These are phyloP conservation scores for Lepidocyrtoides sp. DNA, from an alignment of 2,888 invertebrate genomes.

Conservation along the genomic window DNA sequence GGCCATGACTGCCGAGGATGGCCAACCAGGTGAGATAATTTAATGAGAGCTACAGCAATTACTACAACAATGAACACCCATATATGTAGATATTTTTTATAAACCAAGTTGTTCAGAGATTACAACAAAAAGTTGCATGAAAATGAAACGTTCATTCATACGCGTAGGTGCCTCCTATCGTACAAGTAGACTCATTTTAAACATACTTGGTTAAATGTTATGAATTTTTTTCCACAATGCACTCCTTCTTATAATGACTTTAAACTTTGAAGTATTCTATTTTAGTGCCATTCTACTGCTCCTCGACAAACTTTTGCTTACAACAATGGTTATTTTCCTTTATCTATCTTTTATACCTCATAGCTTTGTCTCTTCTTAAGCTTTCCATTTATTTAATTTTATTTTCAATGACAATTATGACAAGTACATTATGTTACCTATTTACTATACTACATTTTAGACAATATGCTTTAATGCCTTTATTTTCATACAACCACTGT, in stretches of 20 bases:
- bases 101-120: background rate
- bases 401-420: background rate
- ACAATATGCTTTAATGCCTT: background rate
- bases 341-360: background rate
- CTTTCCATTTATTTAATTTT: background rate
- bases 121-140: slow-evolving; percentile 15
- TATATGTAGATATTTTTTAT: slow-evolving; percentile 12
- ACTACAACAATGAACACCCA: background rate
- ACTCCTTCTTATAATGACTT: background rate
- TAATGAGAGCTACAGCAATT: slow-evolving; percentile 55
- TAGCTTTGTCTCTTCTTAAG: background rate
- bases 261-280: background rate
- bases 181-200: background rate
- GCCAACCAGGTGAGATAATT: slow-evolving; percentile 85
- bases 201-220: background rate
- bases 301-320: slow-evolving; percentile 7
- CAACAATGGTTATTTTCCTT: background rate
- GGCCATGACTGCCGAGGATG: slow-evolving; percentile 92
- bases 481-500: background rate
- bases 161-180: background rate
- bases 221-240: background rate
- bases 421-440: background rate
- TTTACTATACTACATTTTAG: background rate
- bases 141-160: background rate
- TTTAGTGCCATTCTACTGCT: background rate